These are phyloP conservation scores for Yponomeuta plumbellus DNA, from an alignment of 2,888 invertebrate genomes.

Conservation along the genomic window DNA sequence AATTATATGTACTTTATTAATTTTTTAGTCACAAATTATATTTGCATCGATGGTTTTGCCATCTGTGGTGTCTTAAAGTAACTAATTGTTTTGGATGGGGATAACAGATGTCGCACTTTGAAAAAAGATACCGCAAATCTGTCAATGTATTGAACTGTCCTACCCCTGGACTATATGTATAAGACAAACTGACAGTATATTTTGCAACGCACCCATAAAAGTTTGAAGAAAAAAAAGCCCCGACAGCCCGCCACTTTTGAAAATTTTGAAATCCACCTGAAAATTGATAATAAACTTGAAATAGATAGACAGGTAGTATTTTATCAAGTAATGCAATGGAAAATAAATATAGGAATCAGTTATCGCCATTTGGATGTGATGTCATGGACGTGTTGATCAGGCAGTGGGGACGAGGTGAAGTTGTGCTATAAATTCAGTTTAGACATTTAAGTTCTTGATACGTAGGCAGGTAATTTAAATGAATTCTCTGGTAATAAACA, in stretches of 20 bases:
- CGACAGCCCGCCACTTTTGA: neutral
- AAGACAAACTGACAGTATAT: neutral
- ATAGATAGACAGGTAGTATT: neutral
- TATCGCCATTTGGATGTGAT: constrained; percentile 52
- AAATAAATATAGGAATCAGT: constrained; percentile 33
- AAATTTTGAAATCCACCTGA: neutral
- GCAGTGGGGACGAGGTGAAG: constrained; percentile 33
- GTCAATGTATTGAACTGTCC: too few species aligned
- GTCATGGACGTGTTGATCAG: constrained; percentile 41
- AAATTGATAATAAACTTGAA: neutral
- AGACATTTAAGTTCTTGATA: too few species aligned
- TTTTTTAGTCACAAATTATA: too few species aligned
- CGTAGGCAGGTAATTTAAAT: neutral
- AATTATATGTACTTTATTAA: too few species aligned
- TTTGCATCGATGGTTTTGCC: too few species aligned
- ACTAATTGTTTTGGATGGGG: too few species aligned
- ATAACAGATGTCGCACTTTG: too few species aligned
- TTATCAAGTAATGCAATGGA: neutral
- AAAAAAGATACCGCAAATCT: too few species aligned
- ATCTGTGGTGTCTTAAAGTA: too few species aligned
- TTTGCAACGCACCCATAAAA: neutral
- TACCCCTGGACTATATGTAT: neutral
- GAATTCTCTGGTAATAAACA: neutral
- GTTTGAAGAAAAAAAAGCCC: neutral
- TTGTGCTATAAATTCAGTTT: too few species aligned